A percentile compares a stretch with the other conserved stretches of the same genome.
These are phyloP conservation scores for Aegithalos caudatus DNA, from an alignment of 2,113 vertebrate species.

Conservation along the genomic window DNA sequence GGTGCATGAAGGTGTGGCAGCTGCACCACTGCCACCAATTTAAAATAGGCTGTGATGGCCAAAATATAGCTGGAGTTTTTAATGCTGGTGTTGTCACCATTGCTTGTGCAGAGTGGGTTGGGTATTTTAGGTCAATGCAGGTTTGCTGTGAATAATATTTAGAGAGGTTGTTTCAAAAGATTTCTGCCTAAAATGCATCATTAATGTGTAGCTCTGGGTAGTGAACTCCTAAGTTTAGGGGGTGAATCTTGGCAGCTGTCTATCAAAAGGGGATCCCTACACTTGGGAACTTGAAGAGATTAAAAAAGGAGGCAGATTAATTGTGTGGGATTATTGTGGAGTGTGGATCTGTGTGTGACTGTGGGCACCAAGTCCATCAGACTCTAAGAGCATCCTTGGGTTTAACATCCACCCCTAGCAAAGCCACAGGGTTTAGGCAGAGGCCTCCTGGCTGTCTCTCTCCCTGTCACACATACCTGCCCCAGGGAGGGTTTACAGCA, in stretches of 20 bases:
- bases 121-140: neutral
- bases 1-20: neutral
- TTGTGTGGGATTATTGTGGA: neutral
- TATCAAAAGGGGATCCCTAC: neutral
- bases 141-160: neutral
- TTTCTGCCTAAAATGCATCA: neutral
- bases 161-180: neutral
- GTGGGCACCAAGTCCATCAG: neutral
- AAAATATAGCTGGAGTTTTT: neutral
- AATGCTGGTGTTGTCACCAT: accelerated
- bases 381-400: neutral
- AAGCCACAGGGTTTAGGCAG: neutral
- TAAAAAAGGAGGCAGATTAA: neutral
- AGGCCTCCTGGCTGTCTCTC: neutral
- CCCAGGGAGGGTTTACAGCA: neutral
- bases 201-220: neutral
- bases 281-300: neutral
- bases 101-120: neutral
- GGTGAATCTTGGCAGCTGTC: neutral
- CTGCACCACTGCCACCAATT: neutral
- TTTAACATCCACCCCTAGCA: neutral
- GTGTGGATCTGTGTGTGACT: neutral
- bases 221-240: neutral
- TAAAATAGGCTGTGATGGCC: neutral
- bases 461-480: neutral